Evolutionary conservation across 2,797 vertebrate species (phyloP).

Genomic region (Hybognathus amarus): DNA sequence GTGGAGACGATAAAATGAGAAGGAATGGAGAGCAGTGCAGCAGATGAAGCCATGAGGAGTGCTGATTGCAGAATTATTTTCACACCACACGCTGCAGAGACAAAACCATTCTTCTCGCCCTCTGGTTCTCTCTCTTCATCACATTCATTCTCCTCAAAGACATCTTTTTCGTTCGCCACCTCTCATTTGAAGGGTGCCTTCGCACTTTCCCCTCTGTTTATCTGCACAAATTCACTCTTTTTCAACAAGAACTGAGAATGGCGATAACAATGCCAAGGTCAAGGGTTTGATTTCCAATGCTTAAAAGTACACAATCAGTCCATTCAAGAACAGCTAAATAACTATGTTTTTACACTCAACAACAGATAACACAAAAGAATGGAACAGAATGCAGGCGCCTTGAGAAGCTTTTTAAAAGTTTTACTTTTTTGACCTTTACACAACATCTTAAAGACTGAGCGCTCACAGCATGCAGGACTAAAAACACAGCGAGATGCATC

Average conservation of each 20-base stretch:
- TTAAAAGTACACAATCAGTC: not conserved
- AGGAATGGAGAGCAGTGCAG: slow-evolving; percentile 16
- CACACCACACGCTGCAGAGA: slow-evolving; percentile 27
- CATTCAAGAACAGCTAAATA: not conserved
- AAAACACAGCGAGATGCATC: slow-evolving; percentile 13
- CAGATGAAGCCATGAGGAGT: slow-evolving; percentile 24
- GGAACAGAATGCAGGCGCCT: not conserved
- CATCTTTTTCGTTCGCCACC: not conserved
- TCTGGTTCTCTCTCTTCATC: slow-evolving; percentile 21
- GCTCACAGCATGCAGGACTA: slow-evolving; percentile 52
- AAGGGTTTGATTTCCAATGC: not conserved
- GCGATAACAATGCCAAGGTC: not conserved
- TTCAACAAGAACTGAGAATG: not conserved
- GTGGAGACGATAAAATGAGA: slow-evolving; percentile 29
- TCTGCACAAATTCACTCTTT: not conserved
- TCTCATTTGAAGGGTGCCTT: not conserved
- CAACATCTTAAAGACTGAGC: not conserved
- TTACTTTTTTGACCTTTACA: not conserved
- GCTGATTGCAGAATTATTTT: slow-evolving; percentile 44
- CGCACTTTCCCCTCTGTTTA: not conserved
- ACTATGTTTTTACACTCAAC: not conserved
- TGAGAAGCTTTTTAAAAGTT: slow-evolving; percentile 14
- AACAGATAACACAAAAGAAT: not conserved
- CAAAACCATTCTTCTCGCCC: slow-evolving; percentile 3
- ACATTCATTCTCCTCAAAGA: slow-evolving; percentile 21